Evolutionary conservation across 23 tunicate genomes (phyloP).

Genomic region (Styela plicata): DNA sequence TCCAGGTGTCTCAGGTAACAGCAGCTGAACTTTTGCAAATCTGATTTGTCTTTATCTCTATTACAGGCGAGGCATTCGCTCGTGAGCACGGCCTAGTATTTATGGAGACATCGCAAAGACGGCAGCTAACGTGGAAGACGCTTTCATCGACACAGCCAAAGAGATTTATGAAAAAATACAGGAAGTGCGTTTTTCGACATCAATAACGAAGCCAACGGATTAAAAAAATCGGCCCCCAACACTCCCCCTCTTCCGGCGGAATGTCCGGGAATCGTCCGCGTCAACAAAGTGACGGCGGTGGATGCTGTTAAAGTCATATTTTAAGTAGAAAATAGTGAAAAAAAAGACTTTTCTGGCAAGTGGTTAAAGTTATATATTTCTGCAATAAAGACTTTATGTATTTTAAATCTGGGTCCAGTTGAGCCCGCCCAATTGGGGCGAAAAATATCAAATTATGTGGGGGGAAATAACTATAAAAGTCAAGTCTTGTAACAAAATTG

Average conservation of each 20-base stretch:
- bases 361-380: too few species aligned
- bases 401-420: too few species aligned
- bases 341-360: not conserved
- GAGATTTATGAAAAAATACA: slow-evolving; percentile 98
- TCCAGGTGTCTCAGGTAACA: too few species aligned
- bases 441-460: too few species aligned
- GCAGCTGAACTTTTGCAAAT: too few species aligned
- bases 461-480: too few species aligned
- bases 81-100: slow-evolving; percentile 98
- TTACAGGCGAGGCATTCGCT: slow-evolving; percentile 80
- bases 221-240: slow-evolving; percentile 92
- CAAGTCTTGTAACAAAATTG: too few species aligned
- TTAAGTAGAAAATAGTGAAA: not conserved
- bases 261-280: slow-evolving; percentile 58
- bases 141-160: slow-evolving; percentile 97
- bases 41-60: too few species aligned
- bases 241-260: slow-evolving; percentile 60
- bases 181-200: slow-evolving; percentile 96
- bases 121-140: slow-evolving; percentile 99
- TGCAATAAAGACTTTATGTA: too few species aligned
- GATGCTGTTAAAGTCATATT: slow-evolving; percentile 54
- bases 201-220: slow-evolving; percentile 94
- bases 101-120: slow-evolving; percentile 99
- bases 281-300: slow-evolving; percentile 68
- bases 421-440: too few species aligned